Percentiles rank a stretch among this genome's conserved stretches.
phyloP scores from a whole-genome alignment of 2,797 vertebrate species.

The Chaetodon trifasciatus region DNA sequence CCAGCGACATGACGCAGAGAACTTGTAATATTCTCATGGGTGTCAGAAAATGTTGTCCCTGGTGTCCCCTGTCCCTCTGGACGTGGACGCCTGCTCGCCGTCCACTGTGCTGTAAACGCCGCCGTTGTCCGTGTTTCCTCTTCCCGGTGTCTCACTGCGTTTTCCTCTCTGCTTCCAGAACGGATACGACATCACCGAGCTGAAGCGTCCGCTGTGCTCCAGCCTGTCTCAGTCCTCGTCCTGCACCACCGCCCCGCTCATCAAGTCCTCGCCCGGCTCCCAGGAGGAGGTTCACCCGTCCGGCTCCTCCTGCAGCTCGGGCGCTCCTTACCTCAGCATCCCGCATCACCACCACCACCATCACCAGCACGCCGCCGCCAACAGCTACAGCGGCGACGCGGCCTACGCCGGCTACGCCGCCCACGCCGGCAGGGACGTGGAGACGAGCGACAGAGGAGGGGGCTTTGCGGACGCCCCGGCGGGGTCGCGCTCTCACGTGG shows the following conservation, averaged over 20 bases:
- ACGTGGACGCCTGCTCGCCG: too few relatives aligned
- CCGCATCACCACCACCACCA: constrained; percentile 67
- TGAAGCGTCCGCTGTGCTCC: constrained; percentile 89
- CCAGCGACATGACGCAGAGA: too few relatives aligned
- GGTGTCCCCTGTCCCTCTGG: too few relatives aligned
- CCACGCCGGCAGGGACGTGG: constrained; percentile 1
- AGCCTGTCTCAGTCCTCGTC: constrained; percentile 87
- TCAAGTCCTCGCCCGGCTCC: constrained; percentile 82
- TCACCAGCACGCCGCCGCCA: constrained; percentile 35
- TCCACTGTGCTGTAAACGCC: too few relatives aligned
- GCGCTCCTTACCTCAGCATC: constrained; percentile 79
- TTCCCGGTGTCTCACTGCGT: too few relatives aligned
- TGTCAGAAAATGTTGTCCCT: too few relatives aligned
- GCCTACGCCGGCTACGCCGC: constrained; percentile 39
- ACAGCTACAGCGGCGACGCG: constrained; percentile 15
- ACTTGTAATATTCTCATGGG: too few relatives aligned
- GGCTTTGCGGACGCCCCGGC: constrained; percentile 31
- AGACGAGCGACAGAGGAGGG: not conserved
- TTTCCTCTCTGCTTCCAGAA: constrained; percentile 76
- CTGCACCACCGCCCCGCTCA: constrained; percentile 84
- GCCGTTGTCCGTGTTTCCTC: too few relatives aligned
- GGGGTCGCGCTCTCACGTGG: constrained; percentile 69
- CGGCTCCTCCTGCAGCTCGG: constrained; percentile 71
- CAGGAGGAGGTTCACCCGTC: constrained; percentile 85
- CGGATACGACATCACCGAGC: constrained; percentile 89